Base-by-base conservation (phyloP, 2,888 invertebrate species). In the Hypomecis punctinalis region DNA sequence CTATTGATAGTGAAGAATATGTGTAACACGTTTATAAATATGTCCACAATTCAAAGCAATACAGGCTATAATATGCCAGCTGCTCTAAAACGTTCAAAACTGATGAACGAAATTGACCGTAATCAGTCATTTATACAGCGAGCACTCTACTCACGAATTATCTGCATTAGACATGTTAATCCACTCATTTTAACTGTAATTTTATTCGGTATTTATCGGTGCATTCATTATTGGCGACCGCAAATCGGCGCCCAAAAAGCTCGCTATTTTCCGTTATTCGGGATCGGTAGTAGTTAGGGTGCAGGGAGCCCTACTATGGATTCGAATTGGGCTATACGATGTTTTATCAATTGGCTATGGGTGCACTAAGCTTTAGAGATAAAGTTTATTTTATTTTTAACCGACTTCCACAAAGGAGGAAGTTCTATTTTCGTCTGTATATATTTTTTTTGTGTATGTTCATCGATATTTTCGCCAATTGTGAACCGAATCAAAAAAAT, bases 141-240 rank as follows among this genome's bases (percentile, higher is more conserved):
- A 86, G 54, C 83, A 82, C 82, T 79, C 86, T 86, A 86, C 88
- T 88, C 87, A 82, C 86, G 90, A 90, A 91, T 89, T 90, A 91
- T 91, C 90, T 91, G 93, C 91, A 93, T 93, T 93, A 93, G 93
- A 93, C 91, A 93, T 91, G 93, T 93, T 92, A 93, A 93, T 93
- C 91, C 90, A 90, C 90, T 91, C 92, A 92, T 93, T 93, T 92
- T 91, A 91, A 91, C 91, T 89, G 91, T 93, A 93, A 92, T 93
- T 93, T 93, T 93, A 93, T 92, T 92, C 92, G 88, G 91, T 93
- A 93, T 93, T 93, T 93, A 93, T 93, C 92, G 92, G 89, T 84
- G 91, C 92, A 92, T 93, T 93, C 93, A 93, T 92, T 92, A 93
- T 88, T 88, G 83, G 70, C 66, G 81, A 93, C 93, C 92, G 86